Evolutionary conservation across 2,888 invertebrate genomes (phyloP), one percentile per base, ranked within the genome.

Genomic region (Atrina japonica): DNA sequence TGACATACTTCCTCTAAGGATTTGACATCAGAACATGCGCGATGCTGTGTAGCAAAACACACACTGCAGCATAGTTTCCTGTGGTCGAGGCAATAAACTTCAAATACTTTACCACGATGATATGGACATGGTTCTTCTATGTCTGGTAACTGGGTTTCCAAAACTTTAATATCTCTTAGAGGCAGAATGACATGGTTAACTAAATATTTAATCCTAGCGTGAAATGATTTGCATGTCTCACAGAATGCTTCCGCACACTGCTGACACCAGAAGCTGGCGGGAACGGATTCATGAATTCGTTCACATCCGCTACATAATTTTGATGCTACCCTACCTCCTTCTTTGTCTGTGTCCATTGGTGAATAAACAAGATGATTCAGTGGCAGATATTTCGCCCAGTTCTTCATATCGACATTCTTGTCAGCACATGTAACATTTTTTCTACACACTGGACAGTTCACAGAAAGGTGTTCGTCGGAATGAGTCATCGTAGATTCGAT

Each of bases 1-100:
- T 35, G 35, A 35, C 35, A 23, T 40, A 56, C 41, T n/a, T 56
- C 49, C 27, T 50, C 49, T 9, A 61, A 18, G 6, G 61, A 49
- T 49, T 49, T 61, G 1, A 61, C 49, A 61, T 49, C 21, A 16
- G 6, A n/a, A 35, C 61, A 61, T 16, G 16, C 7, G 7, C 45
- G 35, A 29, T 61, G 61, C 11, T 49, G 18, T 47, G 35, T 23
- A n/a, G 29, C 27, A 18, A 35, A 61, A 35, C 61, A 61, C 6
- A 35, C 35, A 30, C 49, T 49, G 50, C 61, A 61, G n/a, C 49
- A 27, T 21, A 61, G 23, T 49, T 61, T 30, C 14, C 35, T 43
- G 30, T 61, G 61, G 21, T 61, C 61, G 11, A 30, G 5, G 21
- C 61, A 61, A 30, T 49, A 61, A 29, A 49, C 29, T 21, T 61